Base-by-base conservation (phyloP, 2,888 invertebrate genomes). In the Cerastis leucographa region DNA sequence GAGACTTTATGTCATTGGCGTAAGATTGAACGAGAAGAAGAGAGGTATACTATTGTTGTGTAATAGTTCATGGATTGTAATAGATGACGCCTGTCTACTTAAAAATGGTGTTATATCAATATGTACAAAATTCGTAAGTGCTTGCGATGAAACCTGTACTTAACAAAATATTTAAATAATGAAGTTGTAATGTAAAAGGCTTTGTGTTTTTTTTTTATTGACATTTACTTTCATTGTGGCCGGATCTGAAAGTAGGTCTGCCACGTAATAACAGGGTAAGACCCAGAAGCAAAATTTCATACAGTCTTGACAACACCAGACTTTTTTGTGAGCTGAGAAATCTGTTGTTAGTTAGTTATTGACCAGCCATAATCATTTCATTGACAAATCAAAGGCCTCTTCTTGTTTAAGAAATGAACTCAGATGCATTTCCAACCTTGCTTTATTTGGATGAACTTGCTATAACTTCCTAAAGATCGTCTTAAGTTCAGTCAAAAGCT, bases 41-140 rank as follows among this genome's bases (percentile, higher is more conserved):
- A 59, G 2, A 29, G n/a, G 19, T 14, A 40, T 46, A 35, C 9
- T 54, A 49, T 83, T 76, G 71, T 74, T 83, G 65, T 61, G 68
- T 85, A 85, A 85, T 62, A 22, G 42, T 40, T 65, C 17, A 56
- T 35, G 19, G 42, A 71, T 71, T 62, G 69, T 72, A n/a, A 83
- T 81, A 71, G 40, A 71, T 74, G 67, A 25, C 5, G 29, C 22
- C 29, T 81, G 44, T 14, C 51, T 61, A 62, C 68, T 76, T 67
- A 70, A 17, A 1, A 62, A 70, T 22, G 25, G 11, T 73, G 76
- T 71, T 65, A 76, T 49, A n/a, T 76, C 54, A 76, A 85, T 81
- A 82, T 70, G 62, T 64, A 65, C n/a, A 11, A 74, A 35, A 66
- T 22, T 54, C 49, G 46, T 78, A 59, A 74, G 49, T 81, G 42